Evolutionary conservation across 2,797 vertebrate genomes (phyloP), one percentile per base, ranked within the genome.

Genomic region (Sebastes trivittatus): DNA sequence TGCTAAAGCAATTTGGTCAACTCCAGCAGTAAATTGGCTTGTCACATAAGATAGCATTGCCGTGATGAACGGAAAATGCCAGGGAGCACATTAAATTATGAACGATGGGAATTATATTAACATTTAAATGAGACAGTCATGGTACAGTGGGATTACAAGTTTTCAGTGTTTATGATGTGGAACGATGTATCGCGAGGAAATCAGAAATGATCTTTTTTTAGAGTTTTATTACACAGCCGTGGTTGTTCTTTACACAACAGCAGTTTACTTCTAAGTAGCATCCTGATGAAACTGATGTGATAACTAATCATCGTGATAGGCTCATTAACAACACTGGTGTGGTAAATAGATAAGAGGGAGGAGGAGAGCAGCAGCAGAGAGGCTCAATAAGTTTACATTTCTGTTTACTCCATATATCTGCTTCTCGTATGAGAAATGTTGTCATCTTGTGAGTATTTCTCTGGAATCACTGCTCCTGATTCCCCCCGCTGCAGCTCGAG

Each of bases 51-150:
- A 93, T 89, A 84, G 84, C 74, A 77, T 85, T 81, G 81, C 75
- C 14, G 25, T 88, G 87, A 93, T 88, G 87, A 93, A 92, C 81
- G 11, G 80, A 88, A 89, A 92, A 91, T 89, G 88, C 86, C 90
- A 87, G 52, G 34, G 86, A 77, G 78, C 88, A 81, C 90, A 88
- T 90, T 91, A 89, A 91, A 92, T 92, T 87, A 91, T 91, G 91
- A 95, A 86, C 78, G 91, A 94, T 93, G 93, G 85, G 88, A 90
- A 92, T 92, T 89, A 85, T 91, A 93, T 95, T 94, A 92, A 92
- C 92, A 94, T 94, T 94, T 92, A 93, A 94, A 94, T 94, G 90
- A 94, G 93, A 85, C 81, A 83, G 92, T 92, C 91, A 88, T 68
- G 92, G 85, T 92, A 87, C 86, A 88, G 82, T 29, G 77, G 85